Percentiles rank a stretch among this genome's conserved stretches.
phyloP scores from a whole-genome alignment of 2,888 invertebrate genomes.

The Sinohyriopsis cumingii region DNA sequence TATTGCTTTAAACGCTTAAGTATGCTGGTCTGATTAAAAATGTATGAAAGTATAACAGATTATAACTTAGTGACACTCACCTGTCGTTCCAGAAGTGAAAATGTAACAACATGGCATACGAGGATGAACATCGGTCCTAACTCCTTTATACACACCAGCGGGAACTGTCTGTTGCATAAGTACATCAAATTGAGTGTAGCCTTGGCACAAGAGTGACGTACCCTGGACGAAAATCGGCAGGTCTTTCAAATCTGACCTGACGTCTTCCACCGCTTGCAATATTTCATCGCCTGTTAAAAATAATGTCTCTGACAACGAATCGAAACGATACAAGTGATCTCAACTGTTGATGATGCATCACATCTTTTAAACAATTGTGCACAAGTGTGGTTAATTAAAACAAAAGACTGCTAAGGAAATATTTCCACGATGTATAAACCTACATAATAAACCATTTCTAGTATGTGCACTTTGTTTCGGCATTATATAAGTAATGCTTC shows the following conservation, averaged over 20 bases:
- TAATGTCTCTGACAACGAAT: background rate
- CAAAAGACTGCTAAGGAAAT: no score
- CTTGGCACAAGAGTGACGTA: constrained; percentile 10
- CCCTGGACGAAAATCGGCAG: constrained; percentile 54
- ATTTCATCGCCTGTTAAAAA: constrained; percentile 45
- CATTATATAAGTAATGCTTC: no score
- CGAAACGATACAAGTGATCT: background rate
- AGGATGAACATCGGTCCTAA: constrained; percentile 30
- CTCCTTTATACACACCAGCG: constrained; percentile 30
- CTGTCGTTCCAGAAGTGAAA: constrained; percentile 84
- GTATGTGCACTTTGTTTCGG: no score
- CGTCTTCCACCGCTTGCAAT: constrained; percentile 50
- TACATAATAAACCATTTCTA: no score
- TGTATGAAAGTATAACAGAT: no score
- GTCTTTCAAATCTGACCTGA: constrained; percentile 35
- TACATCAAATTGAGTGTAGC: constrained; percentile 49
- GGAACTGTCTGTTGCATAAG: constrained; percentile 41
- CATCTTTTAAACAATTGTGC: no score
- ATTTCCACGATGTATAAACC: no score
- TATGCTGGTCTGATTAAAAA: no score
- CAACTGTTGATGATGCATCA: no score
- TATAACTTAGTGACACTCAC: constrained; percentile 24
- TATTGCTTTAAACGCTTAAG: no score
- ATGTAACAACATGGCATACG: constrained; percentile 83
- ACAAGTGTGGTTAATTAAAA: no score